These are phyloP conservation scores for Hemicentrotus pulcherrimus DNA, from an alignment of 35 echinoderm and acorn worm species.

Conservation along the genomic window DNA sequence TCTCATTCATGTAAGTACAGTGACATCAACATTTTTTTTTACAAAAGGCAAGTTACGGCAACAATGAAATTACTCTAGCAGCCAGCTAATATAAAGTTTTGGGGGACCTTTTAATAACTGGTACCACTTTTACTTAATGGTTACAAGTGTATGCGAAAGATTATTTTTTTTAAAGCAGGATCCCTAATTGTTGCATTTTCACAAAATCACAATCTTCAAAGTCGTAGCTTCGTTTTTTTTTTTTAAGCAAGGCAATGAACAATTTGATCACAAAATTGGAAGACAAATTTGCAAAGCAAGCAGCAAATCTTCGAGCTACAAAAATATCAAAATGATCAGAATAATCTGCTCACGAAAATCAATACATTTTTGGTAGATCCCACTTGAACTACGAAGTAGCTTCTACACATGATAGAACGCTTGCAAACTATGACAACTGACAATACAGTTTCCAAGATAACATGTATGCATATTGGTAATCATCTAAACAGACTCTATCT, in stretches of 20 bases:
- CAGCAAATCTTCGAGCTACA: not conserved
- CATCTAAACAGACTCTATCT: not conserved
- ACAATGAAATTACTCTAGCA: not conserved
- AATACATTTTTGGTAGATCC: not conserved
- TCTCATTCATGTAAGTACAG: not conserved
- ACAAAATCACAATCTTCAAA: not conserved
- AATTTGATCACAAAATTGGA: not conserved
- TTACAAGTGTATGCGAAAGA: not conserved
- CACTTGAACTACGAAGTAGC: not conserved
- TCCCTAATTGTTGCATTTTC: not conserved
- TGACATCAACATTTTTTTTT: not conserved
- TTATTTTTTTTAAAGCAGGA: not conserved
- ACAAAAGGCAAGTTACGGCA: not conserved
- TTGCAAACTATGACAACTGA: not conserved
- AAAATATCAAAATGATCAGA: not conserved
- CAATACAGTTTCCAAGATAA: not conserved
- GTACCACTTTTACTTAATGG: not conserved
- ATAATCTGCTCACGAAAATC: not conserved
- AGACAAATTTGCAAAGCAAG: not conserved
- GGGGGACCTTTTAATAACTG: not conserved
- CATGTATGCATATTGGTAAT: not conserved
- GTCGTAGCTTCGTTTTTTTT: not conserved
- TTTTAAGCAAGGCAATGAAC: not conserved
- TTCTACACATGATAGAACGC: not conserved
- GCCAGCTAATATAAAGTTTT: not conserved